These are phyloP conservation scores for Halesus radiatus DNA, from an alignment of 1,140 invertebrate species.

Conservation along the genomic window DNA sequence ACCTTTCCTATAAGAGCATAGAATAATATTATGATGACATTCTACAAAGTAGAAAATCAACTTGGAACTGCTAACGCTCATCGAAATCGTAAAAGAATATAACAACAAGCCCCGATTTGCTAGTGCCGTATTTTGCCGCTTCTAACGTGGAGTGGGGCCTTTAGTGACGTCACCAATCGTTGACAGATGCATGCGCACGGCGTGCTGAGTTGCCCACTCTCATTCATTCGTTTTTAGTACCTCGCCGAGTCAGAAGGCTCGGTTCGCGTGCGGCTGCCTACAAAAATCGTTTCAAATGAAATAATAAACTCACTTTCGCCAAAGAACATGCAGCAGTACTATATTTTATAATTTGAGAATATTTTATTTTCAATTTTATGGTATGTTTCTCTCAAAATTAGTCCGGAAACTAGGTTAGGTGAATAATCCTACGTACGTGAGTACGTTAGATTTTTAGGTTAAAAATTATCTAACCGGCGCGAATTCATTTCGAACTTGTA, in stretches of 20 bases:
- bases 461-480: constrained; percentile 48
- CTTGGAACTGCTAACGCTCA: too few species aligned
- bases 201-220: not conserved
- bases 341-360: not conserved
- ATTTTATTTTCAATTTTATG: constrained; percentile 13
- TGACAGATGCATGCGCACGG: constrained; percentile 50
- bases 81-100: too few species aligned
- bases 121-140: not conserved
- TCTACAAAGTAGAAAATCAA: too few species aligned
- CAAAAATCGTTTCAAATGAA: constrained; percentile 31
- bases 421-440: constrained; percentile 17
- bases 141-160: not conserved
- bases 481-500: constrained; percentile 25
- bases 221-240: constrained; percentile 50
- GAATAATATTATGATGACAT: too few species aligned
- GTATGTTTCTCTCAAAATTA: constrained; percentile 43
- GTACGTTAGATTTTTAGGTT: constrained; percentile 44
- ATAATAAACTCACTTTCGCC: constrained; percentile 37
- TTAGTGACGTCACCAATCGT: constrained; percentile 51
- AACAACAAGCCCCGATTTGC: constrained; percentile 8
- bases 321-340: not conserved
- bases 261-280: constrained; percentile 36
- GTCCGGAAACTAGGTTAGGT: constrained; percentile 41
- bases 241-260: constrained; percentile 39
- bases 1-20: too few species aligned